phyloP scores from a whole-genome alignment of 2,888 invertebrate genomes.

The Trissoscelio sp. region DNA sequence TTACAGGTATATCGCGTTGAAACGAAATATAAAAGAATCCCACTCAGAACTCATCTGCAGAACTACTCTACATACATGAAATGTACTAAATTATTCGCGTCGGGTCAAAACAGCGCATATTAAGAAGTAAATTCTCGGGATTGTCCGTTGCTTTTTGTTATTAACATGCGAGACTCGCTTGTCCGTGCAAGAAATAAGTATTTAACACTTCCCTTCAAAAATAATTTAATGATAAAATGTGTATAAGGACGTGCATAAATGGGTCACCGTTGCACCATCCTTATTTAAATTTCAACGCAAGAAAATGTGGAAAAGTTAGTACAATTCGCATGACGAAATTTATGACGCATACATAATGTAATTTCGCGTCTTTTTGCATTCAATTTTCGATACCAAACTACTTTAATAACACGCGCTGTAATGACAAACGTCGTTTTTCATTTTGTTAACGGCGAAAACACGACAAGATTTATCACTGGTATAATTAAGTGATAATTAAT shows the following conservation, averaged over 20 bases:
- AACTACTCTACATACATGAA: constrained; percentile 4
- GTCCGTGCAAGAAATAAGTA: not conserved
- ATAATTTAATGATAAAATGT: not conserved
- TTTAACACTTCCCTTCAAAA: not conserved
- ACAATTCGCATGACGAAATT: constrained; percentile 9
- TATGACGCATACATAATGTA: not conserved
- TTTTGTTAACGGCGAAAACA: not conserved
- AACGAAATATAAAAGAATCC: constrained; percentile 7
- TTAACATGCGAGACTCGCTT: not conserved
- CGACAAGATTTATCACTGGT: not conserved
- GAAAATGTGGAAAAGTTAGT: not conserved
- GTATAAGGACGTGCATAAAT: not conserved
- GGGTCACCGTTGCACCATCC: constrained; percentile 11
- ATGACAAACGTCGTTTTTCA: not conserved
- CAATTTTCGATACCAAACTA: not conserved
- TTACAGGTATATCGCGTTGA: constrained; percentile 7
- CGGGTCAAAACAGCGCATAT: not conserved
- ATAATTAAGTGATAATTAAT: constrained; percentile 6
- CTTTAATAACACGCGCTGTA: not conserved
- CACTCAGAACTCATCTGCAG: not conserved
- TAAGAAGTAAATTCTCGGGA: not conserved
- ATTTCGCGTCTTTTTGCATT: not conserved
- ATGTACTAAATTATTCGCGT: not conserved
- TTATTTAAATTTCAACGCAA: constrained; percentile 14
- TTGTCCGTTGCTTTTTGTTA: too few species aligned